Conservation (phyloP, 2,113 vertebrate species). For the Etheostoma cragini region DNA sequence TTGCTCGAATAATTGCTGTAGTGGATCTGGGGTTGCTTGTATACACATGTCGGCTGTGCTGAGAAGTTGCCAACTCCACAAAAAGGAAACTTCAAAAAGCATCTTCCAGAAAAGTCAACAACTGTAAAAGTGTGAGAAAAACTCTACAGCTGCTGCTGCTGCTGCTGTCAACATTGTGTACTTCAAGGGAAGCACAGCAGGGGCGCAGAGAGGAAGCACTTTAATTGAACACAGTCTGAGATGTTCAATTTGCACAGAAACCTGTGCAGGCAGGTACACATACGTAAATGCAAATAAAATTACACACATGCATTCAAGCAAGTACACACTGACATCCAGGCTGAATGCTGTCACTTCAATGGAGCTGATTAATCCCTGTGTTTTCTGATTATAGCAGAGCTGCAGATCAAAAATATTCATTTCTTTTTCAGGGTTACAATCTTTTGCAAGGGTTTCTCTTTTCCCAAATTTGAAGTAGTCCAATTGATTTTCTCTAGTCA, state of each 20-base stretch:
- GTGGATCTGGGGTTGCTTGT: conserved; percentile 4
- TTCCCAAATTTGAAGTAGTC: neutral
- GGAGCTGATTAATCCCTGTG: conserved; percentile 15
- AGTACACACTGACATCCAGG: neutral
- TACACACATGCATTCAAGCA: neutral
- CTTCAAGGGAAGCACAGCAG: conserved; percentile 61
- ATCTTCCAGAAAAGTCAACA: conserved; percentile 44
- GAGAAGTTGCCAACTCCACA: conserved; percentile 47
- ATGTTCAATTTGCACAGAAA: conserved; percentile 48
- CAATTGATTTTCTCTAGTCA: conserved; percentile 16
- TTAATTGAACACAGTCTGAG: conserved; percentile 61
- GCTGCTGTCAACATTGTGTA: conserved; percentile 56
- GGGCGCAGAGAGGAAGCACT: conserved; percentile 40
- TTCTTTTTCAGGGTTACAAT: neutral
- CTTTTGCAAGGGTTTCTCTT: neutral
- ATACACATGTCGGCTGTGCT: neutral
- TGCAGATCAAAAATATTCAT: conserved; percentile 25
- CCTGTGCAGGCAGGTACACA: conserved; percentile 11
- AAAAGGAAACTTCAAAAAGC: conserved; percentile 57
- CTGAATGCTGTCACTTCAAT: conserved; percentile 11
- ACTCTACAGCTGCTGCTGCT: conserved; percentile 21
- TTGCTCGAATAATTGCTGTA: conserved; percentile 1
- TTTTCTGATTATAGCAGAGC: conserved; percentile 27
- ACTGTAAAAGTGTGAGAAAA: conserved; percentile 47
- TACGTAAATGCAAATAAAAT: neutral